phyloP scores from a whole-genome alignment of 2,888 invertebrate species.

The Caradrina clavipalpis region DNA sequence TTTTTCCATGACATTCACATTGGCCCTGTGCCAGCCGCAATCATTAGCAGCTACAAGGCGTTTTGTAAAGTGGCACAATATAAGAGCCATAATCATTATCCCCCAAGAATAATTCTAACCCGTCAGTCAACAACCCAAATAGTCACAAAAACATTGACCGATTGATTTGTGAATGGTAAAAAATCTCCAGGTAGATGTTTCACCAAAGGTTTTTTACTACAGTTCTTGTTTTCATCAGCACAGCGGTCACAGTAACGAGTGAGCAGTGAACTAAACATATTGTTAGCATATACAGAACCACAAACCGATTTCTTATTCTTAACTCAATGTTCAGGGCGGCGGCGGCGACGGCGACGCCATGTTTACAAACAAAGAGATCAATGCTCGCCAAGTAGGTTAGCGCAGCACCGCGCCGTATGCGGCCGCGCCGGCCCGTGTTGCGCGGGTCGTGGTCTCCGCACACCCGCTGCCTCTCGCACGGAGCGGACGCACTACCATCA shows the following conservation, averaged over 20 bases:
- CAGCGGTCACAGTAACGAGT: conserved; percentile 51
- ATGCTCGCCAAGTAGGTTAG: conserved; percentile 90
- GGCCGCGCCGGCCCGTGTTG: conserved; percentile 77
- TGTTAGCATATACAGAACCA: conserved; percentile 62
- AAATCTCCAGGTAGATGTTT: conserved; percentile 43
- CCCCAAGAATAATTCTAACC: background rate
- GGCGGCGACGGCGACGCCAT: conserved; percentile 80
- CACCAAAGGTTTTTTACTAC: conserved; percentile 36
- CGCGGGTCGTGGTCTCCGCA: conserved; percentile 86
- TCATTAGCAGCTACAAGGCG: background rate
- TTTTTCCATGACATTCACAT: conserved; percentile 5
- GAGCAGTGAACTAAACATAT: conserved; percentile 44
- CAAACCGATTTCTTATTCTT: conserved; percentile 56
- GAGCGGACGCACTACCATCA: conserved; percentile 38
- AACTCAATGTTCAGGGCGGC: conserved; percentile 66
- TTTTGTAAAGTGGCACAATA: background rate
- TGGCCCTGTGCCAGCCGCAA: background rate
- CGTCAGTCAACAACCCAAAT: background rate
- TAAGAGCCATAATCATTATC: background rate
- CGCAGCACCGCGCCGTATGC: conserved; percentile 77
- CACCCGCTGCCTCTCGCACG: conserved; percentile 58
- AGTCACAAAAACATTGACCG: conserved; percentile 38
- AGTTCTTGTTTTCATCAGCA: conserved; percentile 27
- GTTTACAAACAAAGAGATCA: conserved; percentile 91
- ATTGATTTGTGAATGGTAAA: conserved; percentile 36